phyloP scores from a whole-genome alignment of 2,888 invertebrate species.

The Nematopogon swammerdamellus region DNA sequence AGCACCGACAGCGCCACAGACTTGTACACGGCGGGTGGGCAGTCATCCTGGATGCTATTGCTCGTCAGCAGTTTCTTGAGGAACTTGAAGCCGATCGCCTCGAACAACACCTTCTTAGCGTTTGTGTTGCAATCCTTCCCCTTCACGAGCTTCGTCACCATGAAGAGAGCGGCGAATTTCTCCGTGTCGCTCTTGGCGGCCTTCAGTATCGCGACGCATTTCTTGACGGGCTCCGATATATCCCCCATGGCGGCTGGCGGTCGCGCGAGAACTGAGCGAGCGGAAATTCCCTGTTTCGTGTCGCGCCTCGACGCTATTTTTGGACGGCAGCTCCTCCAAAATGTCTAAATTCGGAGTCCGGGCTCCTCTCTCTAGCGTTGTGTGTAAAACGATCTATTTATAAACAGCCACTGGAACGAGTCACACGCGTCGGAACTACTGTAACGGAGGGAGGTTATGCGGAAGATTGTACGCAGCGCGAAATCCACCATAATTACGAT shows the following conservation, averaged over 20 bases:
- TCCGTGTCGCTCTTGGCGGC: conserved; percentile 82
- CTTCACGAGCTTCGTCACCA: conserved; percentile 88
- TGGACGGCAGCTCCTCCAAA: conserved; percentile 54
- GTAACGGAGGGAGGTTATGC: not conserved
- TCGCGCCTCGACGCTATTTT: conserved; percentile 39
- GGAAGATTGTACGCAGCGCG: not conserved
- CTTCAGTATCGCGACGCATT: conserved; percentile 78
- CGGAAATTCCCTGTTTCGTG: conserved; percentile 47
- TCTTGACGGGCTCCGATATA: conserved; percentile 78
- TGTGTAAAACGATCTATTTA: conserved; percentile 46
- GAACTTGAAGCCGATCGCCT: conserved; percentile 87
- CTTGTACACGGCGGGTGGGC: conserved; percentile 86
- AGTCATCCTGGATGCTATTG: conserved; percentile 77
- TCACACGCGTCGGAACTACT: conserved; percentile 25
- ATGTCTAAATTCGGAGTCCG: conserved; percentile 56
- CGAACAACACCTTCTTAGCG: conserved; percentile 80
- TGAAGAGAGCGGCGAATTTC: conserved; percentile 87
- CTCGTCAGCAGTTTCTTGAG: conserved; percentile 75
- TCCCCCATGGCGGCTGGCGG: conserved; percentile 40
- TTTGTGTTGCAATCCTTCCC: conserved; percentile 74
- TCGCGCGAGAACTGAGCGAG: conserved; percentile 35
- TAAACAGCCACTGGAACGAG: conserved; percentile 43
- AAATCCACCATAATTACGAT: not conserved
- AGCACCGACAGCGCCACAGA: conserved; percentile 86
- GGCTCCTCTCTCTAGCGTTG: conserved; percentile 50